Percentiles rank a stretch among this genome's conserved stretches.
These are phyloP conservation scores for Trisateles emortualis DNA, from an alignment of 2,888 invertebrate species.

Conservation along the genomic window DNA sequence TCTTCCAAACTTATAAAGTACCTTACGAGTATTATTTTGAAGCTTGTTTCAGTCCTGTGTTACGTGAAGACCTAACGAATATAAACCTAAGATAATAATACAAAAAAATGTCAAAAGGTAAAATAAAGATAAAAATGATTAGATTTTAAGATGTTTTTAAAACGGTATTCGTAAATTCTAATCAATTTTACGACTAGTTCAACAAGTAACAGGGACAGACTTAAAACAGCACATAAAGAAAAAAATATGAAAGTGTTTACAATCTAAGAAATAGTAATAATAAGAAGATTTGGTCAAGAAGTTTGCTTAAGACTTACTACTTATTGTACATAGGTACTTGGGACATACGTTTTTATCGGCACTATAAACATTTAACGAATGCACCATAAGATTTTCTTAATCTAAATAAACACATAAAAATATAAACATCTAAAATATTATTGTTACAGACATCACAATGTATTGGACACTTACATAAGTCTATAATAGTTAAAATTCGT, in stretches of 20 bases:
- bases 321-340: slow-evolving; percentile 42
- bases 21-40: slow-evolving; percentile 57
- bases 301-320: slow-evolving; percentile 53
- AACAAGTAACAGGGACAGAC: slow-evolving; percentile 55
- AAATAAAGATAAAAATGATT: slow-evolving; percentile 65
- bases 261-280: slow-evolving; percentile 36
- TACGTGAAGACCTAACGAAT: slow-evolving; percentile 48
- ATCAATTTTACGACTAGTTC: slow-evolving; percentile 53
- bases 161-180: slow-evolving; percentile 53
- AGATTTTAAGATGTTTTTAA: slow-evolving; percentile 42
- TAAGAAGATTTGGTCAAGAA: slow-evolving; percentile 43
- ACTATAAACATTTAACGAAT: slow-evolving; percentile 82
- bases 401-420: slow-evolving; percentile 85
- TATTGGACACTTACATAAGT: slow-evolving; percentile 80
- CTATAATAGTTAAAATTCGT: slow-evolving; percentile 80
- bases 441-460: slow-evolving; percentile 85
- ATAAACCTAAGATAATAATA: slow-evolving; percentile 64
- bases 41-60: slow-evolving; percentile 67
- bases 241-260: slow-evolving; percentile 40
- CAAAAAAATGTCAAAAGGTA: slow-evolving; percentile 71
- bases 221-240: slow-evolving; percentile 53
- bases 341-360: slow-evolving; percentile 45
- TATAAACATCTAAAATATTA: slow-evolving; percentile 85
- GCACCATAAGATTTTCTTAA: slow-evolving; percentile 70
- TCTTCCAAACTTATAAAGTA: slow-evolving; percentile 46